phyloP scores from a whole-genome alignment of 2,113 vertebrate species.

The Chaenocephalus aceratus region DNA sequence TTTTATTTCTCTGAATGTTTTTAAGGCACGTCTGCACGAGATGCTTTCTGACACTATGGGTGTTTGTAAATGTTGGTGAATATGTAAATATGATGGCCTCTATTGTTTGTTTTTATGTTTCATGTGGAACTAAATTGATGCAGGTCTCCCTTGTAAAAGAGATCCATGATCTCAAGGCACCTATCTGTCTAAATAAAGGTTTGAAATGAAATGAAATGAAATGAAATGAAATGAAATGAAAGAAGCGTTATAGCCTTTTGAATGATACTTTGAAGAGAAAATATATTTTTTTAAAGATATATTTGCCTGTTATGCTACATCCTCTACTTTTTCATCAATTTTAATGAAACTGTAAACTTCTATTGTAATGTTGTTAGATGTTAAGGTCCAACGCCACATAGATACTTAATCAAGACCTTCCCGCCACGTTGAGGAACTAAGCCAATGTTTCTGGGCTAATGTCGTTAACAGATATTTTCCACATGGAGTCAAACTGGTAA shows the following conservation, averaged over 20 bases:
- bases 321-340: not conserved
- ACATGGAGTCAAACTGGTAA: constrained; percentile 27
- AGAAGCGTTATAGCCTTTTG: constrained; percentile 12
- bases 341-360: not conserved
- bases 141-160: no score
- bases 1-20: no score
- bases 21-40: no score
- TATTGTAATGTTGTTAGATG: not conserved
- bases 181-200: no score
- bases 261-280: not conserved
- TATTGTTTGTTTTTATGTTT: no score
- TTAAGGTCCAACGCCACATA: not conserved
- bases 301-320: not conserved
- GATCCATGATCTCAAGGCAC: no score
- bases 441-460: constrained; percentile 3
- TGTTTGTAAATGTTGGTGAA: no score
- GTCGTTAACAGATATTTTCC: constrained; percentile 28
- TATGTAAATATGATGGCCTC: no score
- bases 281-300: not conserved
- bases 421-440: not conserved
- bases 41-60: no score
- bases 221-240: no score
- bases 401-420: not conserved
- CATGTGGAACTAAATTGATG: no score
- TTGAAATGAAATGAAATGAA: no score